Percentiles rank a stretch among this genome's conserved stretches.
phyloP scores from a whole-genome alignment of 2,888 invertebrate species.

The Limnephilus rhombicus region DNA sequence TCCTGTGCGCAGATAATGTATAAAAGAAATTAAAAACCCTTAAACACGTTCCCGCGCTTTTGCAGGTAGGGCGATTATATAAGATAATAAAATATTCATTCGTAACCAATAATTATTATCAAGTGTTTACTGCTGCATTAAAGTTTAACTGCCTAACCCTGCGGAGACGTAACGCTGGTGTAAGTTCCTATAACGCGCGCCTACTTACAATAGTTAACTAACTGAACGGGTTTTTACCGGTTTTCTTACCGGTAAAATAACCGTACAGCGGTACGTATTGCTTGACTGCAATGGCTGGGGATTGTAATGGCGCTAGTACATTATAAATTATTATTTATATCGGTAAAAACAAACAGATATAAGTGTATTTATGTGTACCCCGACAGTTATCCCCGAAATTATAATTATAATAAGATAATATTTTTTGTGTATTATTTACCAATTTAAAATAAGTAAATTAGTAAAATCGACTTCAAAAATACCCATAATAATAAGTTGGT shows the following conservation, averaged over 20 bases:
- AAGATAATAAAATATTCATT: not conserved
- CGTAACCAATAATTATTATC: not conserved
- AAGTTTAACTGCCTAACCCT: not conserved
- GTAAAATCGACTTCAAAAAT: no score
- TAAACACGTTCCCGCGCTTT: not conserved
- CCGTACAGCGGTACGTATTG: not conserved
- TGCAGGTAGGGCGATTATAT: not conserved
- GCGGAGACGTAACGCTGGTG: not conserved
- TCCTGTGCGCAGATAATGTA: no score
- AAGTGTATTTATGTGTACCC: no score
- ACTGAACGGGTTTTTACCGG: not conserved
- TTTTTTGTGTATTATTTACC: no score
- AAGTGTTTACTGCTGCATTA: not conserved
- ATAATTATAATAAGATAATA: no score
- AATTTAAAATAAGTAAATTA: no score
- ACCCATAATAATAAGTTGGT: no score
- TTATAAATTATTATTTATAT: no score
- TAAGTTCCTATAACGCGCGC: not conserved
- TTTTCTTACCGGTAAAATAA: conserved; percentile 1
- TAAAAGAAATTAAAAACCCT: no score
- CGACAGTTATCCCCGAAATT: no score
- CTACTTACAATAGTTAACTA: not conserved
- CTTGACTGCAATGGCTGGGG: not conserved
- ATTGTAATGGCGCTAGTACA: not conserved
- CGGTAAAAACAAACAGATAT: no score